phyloP scores from a whole-genome alignment of 2,113 vertebrate species.

The Pungitius pungitius region DNA sequence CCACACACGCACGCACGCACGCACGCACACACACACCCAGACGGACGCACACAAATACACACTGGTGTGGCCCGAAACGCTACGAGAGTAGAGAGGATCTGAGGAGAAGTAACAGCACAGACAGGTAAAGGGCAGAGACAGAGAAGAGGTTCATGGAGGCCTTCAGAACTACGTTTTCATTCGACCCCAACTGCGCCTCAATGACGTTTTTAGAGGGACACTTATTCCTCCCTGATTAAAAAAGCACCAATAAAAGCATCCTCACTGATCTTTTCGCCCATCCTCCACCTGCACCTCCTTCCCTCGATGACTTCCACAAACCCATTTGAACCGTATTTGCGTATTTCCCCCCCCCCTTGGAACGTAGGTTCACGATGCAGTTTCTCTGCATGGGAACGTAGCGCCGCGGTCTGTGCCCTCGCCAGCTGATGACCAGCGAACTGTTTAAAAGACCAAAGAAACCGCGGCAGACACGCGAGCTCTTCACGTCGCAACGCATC shows the following conservation, averaged over 20 bases:
- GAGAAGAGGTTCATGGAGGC: constrained; percentile 77
- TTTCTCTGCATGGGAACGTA: background rate
- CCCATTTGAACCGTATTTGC: no score
- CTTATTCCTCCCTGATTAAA: no score
- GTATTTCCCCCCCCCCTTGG: no score
- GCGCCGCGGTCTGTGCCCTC: no score
- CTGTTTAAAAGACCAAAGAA: background rate
- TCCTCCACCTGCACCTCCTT: no score
- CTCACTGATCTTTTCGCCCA: no score
- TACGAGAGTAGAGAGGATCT: constrained; percentile 79
- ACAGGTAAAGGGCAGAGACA: constrained; percentile 78
- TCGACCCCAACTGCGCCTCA: no score
- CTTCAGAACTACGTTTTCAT: no score
- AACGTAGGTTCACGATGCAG: background rate
- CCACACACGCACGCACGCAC: constrained; percentile 67
- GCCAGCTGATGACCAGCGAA: background rate
- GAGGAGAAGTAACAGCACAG: constrained; percentile 83
- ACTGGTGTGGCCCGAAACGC: constrained; percentile 75
- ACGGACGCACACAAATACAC: constrained; percentile 37
- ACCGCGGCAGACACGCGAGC: no score
- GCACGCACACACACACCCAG: constrained; percentile 64
- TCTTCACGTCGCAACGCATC: background rate
- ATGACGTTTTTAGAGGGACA: no score
- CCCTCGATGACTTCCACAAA: no score
- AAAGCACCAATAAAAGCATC: no score